These are phyloP conservation scores for Hypsibius dujardini DNA, from an alignment of 1,140 invertebrate genomes.

Conservation along the genomic window DNA sequence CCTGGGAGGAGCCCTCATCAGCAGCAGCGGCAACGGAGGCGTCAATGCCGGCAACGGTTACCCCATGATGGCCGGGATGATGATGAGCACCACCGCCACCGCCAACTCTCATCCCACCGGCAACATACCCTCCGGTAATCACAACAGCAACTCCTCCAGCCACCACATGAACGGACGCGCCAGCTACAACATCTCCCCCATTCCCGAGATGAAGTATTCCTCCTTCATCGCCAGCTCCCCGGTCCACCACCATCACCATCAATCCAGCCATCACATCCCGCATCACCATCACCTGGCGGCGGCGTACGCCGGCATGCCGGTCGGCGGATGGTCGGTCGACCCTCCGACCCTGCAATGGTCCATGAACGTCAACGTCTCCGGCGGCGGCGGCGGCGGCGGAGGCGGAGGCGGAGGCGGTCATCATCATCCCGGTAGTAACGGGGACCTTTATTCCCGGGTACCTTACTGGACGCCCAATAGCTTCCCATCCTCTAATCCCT, in stretches of 20 bases:
- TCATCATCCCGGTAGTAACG: no score
- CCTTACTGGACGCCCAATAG: no score
- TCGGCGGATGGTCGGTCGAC: no score
- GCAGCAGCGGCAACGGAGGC: no score
- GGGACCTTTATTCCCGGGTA: no score
- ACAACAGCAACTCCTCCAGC: neutral
- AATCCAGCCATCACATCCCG: neutral
- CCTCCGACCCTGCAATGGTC: constrained; percentile 1
- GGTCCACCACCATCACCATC: neutral
- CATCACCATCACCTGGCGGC: neutral
- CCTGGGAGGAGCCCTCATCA: no score
- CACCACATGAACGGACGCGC: neutral
- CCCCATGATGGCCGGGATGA: no score
- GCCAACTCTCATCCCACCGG: neutral
- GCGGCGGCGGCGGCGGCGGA: no score
- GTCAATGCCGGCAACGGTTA: no score
- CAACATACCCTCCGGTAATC: neutral
- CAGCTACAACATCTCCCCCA: constrained; percentile 9
- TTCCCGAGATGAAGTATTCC: constrained; percentile 2
- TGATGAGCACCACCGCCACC: neutral
- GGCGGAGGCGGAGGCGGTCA: no score
- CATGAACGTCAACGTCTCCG: neutral
- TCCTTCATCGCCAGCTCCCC: neutral
- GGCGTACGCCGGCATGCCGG: no score
- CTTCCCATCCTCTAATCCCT: neutral